Base-by-base conservation (phyloP, 2,797 vertebrate genomes). In the Parauchenoglanis ngamensis region DNA sequence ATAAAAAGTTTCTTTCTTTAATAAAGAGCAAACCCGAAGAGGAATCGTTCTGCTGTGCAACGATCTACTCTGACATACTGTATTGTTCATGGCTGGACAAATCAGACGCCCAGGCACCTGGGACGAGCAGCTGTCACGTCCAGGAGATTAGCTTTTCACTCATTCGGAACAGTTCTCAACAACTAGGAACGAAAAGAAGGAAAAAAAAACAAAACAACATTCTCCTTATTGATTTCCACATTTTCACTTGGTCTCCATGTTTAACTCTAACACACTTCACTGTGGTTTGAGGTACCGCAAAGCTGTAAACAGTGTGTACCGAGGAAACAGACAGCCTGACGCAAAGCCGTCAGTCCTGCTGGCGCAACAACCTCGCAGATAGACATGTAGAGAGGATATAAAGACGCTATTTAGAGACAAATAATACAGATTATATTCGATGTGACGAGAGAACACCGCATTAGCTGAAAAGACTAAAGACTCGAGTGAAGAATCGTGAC, bases 101-200 rank as follows among this genome's bases (percentile, higher is more conserved):
- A 75, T 75, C 44, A 52, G 46, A 19, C 8, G 12, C 7, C 40
- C 17, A 21, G 67, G 31, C 17, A 21, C 10, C 4, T 40, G 17
- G 12, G 31, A 70, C 7, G 19, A 44, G 35, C 35, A 73, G 70
- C 52, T 76, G 52, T 52, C 12, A 52, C n/a, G 44, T n/a, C 23
- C 21, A 13, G 72, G 72, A 4, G 44, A 25, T 25, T 49, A 25
- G 10, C 19, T 11, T 75, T 49, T 75, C 49, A 49, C 11, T 75
- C 72, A 4, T 44, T 75, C 12, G 8, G 40, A 10, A 35, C 2
- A 11, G 21, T 25, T 12, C 25, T 73, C 70, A 44, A 72, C 68
- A 35, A 10, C 3, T 0, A 4, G 1, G 7, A 44, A 44, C 10
- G 44, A 19, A 7, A 2, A 7, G 1, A 23, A 21, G 1, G 1